These are phyloP conservation scores for Hoplodrina blanda DNA, from an alignment of 2,888 invertebrate genomes.

Conservation along the genomic window DNA sequence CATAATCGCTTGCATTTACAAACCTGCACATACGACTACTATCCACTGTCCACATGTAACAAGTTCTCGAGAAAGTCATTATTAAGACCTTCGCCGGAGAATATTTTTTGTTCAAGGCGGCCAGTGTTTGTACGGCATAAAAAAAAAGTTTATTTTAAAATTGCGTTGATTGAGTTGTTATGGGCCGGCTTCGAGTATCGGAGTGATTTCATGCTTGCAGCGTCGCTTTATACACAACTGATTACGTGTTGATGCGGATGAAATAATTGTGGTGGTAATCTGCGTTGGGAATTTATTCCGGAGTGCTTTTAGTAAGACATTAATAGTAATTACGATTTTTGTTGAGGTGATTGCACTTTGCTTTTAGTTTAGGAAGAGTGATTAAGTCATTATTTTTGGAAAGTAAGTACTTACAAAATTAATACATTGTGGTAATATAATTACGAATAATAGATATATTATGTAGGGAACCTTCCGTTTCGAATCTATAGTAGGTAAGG, in stretches of 20 bases:
- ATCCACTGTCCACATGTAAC: constrained; percentile 64
- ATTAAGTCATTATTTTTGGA: constrained; percentile 14
- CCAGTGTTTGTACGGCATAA: constrained; percentile 75
- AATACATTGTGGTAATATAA: too few relatives aligned
- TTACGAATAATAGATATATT: too few relatives aligned
- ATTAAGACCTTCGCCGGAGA: constrained; percentile 78
- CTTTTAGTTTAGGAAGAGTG: constrained; percentile 12
- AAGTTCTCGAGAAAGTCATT: constrained; percentile 85
- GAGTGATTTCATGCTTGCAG: constrained; percentile 77
- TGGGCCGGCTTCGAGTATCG: constrained; percentile 72
- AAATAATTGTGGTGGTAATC: constrained; percentile 58
- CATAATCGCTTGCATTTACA: constrained; percentile 31
- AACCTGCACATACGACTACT: constrained; percentile 52
- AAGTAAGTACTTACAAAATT: too few relatives aligned
- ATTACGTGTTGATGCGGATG: constrained; percentile 66
- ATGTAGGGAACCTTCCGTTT: too few relatives aligned
- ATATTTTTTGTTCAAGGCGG: constrained; percentile 80
- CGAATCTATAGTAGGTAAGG: too few relatives aligned
- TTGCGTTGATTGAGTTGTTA: constrained; percentile 89
- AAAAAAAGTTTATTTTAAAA: constrained; percentile 85
- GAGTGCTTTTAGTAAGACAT: constrained; percentile 46
- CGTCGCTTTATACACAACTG: constrained; percentile 73
- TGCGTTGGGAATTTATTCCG: constrained; percentile 39
- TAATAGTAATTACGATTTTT: constrained; percentile 39
- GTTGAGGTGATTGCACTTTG: constrained; percentile 16